Percentiles rank a stretch among this genome's conserved stretches.
Evolutionary conservation across 2,797 vertebrate species (phyloP).

Genomic region (Hypotaenidia okinawae): DNA sequence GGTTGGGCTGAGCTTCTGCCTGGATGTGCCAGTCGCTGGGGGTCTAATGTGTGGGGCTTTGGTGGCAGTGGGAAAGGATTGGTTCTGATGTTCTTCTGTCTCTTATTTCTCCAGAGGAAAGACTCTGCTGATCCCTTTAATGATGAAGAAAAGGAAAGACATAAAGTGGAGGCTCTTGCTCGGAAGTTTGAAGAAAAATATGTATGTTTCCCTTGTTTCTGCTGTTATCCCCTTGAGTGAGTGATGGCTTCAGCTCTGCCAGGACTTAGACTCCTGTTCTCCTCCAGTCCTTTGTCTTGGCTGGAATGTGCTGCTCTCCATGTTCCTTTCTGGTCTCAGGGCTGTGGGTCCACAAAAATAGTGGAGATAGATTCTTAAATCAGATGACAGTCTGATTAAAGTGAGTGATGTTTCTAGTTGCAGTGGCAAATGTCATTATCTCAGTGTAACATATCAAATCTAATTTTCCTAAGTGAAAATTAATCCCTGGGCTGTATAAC

Average conservation of each 20-base stretch:
- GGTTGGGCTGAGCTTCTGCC: neutral
- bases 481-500: neutral
- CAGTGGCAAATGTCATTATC: neutral
- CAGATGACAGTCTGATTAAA: neutral
- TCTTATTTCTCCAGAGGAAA: slow-evolving; percentile 72
- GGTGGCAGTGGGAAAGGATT: neutral
- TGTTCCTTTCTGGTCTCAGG: neutral
- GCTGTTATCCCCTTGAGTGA: neutral
- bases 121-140: slow-evolving; percentile 72
- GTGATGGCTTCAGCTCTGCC: neutral
- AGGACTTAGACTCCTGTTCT: neutral
- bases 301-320: neutral
- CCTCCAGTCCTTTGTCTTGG: neutral
- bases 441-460: neutral
- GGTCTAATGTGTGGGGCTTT: neutral
- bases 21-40: neutral
- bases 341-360: neutral
- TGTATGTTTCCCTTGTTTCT: slow-evolving; percentile 70
- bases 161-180: slow-evolving; percentile 82
- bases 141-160: slow-evolving; percentile 80
- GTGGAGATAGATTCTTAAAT: neutral
- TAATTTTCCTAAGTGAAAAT: neutral
- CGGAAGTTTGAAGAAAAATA: slow-evolving; percentile 90
- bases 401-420: fast-evolving
- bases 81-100: neutral